Percentiles rank a stretch among this genome's conserved stretches.
Evolutionary conservation across 2,797 vertebrate species (phyloP).

Genomic region (Acanthurus tractus): DNA sequence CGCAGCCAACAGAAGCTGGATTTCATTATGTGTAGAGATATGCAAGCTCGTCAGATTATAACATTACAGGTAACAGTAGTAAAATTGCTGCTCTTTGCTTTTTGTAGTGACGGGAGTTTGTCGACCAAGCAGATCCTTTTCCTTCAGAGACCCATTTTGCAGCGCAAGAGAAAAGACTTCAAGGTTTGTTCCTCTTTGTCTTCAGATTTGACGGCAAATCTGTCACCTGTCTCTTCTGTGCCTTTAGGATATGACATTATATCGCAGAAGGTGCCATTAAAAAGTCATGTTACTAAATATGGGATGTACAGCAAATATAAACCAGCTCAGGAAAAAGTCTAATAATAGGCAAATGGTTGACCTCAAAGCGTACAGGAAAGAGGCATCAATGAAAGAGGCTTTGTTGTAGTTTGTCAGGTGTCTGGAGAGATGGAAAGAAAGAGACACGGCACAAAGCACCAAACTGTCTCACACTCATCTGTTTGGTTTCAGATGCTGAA

Average conservation of each 20-base stretch:
- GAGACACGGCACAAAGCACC: slow-evolving; percentile 54
- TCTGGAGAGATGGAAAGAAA: slow-evolving; percentile 70
- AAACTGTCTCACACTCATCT: slow-evolving; percentile 67
- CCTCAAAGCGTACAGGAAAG: slow-evolving; percentile 70
- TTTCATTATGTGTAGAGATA: slow-evolving; percentile 17
- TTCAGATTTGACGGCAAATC: slow-evolving; percentile 41
- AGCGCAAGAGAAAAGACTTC: slow-evolving; percentile 95
- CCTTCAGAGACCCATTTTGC: slow-evolving; percentile 95
- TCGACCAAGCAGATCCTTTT: slow-evolving; percentile 98
- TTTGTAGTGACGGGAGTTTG: slow-evolving; percentile 92
- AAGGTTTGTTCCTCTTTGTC: slow-evolving; percentile 87
- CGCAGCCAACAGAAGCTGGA: slow-evolving; percentile 31
- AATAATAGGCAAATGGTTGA: slow-evolving; percentile 74
- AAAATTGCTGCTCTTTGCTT: slow-evolving; percentile 69
- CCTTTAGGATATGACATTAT: slow-evolving; percentile 65
- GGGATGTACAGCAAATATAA: slow-evolving; percentile 74
- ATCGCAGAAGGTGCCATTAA: slow-evolving; percentile 64
- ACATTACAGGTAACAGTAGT: slow-evolving; percentile 36
- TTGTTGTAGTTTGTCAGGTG: slow-evolving; percentile 81
- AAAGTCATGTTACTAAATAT: slow-evolving; percentile 76
- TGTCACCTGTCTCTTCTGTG: slow-evolving; percentile 65
- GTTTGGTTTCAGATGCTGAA: slow-evolving; percentile 83
- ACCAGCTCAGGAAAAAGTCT: slow-evolving; percentile 54
- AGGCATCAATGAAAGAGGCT: slow-evolving; percentile 69
- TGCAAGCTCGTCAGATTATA: slow-evolving; percentile 37